Evolutionary conservation across 2,113 vertebrate genomes (phyloP).

Genomic region (Ophiodon elongatus): DNA sequence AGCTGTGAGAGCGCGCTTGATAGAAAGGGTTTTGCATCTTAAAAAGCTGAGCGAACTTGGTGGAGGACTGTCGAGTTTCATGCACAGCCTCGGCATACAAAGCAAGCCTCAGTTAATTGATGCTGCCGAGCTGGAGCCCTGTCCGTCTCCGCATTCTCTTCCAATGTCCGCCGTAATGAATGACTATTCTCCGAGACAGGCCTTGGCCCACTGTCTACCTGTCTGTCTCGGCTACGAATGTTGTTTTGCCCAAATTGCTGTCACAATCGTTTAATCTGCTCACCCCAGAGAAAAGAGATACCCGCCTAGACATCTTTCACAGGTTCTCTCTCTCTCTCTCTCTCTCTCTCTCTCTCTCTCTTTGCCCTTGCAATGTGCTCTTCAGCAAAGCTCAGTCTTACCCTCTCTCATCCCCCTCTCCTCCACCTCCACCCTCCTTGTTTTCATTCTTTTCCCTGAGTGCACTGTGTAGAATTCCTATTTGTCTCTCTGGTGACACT

Average conservation of each 20-base stretch:
- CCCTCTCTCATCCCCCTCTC: constrained; percentile 26
- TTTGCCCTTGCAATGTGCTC: constrained; percentile 53
- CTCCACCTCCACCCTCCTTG: constrained; percentile 19
- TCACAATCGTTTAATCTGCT: constrained; percentile 83
- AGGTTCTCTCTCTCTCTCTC: constrained; percentile 29
- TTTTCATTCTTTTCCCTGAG: constrained; percentile 46
- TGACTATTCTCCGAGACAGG: constrained; percentile 55
- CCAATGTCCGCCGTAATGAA: constrained; percentile 66
- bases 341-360: constrained; percentile 4
- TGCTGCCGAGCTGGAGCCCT: constrained; percentile 47
- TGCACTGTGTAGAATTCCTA: constrained; percentile 73
- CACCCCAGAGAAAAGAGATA: constrained; percentile 61
- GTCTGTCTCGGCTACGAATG: constrained; percentile 70
- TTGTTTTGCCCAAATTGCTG: constrained; percentile 82
- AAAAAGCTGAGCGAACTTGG: constrained; percentile 48
- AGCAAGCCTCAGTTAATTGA: constrained; percentile 64
- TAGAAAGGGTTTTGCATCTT: constrained; percentile 52
- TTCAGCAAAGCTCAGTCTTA: constrained; percentile 38
- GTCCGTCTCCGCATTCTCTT: constrained; percentile 58
- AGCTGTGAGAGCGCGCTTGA: constrained; percentile 11
- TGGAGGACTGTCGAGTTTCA: constrained; percentile 48
- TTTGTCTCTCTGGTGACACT: constrained; percentile 84
- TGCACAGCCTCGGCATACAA: constrained; percentile 50
- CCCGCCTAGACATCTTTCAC: constrained; percentile 46
- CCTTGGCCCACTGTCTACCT: constrained; percentile 64